phyloP scores from a whole-genome alignment of 1,140 invertebrate genomes.

The Cyphomyrmex costatus region DNA sequence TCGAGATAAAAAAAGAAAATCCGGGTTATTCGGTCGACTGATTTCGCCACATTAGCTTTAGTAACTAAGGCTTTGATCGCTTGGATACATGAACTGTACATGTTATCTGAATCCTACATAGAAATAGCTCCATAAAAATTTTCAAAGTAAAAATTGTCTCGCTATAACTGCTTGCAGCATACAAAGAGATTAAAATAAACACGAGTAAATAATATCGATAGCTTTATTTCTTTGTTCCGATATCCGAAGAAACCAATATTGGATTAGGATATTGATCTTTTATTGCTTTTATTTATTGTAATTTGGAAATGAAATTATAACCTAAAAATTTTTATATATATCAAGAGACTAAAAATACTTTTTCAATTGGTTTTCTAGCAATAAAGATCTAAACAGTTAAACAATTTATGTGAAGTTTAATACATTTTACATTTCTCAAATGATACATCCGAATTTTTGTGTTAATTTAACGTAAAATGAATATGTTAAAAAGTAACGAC shows the following conservation, averaged over 20 bases:
- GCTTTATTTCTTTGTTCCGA: conserved; percentile 7
- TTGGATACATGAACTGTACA: conserved; percentile 22
- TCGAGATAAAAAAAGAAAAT: conserved; percentile 30
- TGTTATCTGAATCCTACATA: conserved; percentile 45
- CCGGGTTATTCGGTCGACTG: conserved; percentile 46
- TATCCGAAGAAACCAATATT: conserved; percentile 34
- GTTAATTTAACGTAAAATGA: too few relatives aligned
- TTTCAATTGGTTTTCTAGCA: neutral
- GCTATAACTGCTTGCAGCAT: conserved; percentile 38
- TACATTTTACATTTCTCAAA: too few relatives aligned
- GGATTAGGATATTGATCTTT: neutral
- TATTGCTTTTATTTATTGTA: conserved; percentile 35
- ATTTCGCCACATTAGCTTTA: conserved; percentile 55
- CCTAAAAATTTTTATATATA: neutral
- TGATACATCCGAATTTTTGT: too few relatives aligned
- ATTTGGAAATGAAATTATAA: neutral
- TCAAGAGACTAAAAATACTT: neutral
- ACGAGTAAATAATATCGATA: conserved; percentile 25
- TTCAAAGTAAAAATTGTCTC: conserved; percentile 37
- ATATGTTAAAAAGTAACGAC: too few relatives aligned
- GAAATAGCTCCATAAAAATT: conserved; percentile 15
- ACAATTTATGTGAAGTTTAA: too few relatives aligned
- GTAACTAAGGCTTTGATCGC: conserved; percentile 57
- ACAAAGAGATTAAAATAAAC: conserved; percentile 58
- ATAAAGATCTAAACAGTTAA: neutral